Evolutionary conservation across 1,140 invertebrate genomes (phyloP).

Genomic region (Eupeodes corollae): DNA sequence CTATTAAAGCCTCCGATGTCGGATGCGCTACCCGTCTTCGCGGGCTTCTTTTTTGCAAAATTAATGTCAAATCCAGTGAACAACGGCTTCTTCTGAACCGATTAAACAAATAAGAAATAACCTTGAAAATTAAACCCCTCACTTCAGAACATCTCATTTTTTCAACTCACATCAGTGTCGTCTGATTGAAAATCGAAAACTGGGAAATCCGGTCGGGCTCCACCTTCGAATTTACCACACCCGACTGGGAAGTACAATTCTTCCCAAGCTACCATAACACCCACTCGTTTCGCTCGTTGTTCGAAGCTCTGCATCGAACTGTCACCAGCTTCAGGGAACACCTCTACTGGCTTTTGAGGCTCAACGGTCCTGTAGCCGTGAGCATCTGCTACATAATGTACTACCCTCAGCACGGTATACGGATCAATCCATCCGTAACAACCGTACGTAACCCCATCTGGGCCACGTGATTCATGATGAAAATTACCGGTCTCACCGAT

Average conservation of each 20-base stretch:
- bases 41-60: no score
- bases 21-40: no score
- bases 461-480: constrained; percentile 60
- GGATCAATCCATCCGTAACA: constrained; percentile 67
- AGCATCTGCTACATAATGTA: constrained; percentile 64
- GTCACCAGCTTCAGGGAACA: constrained; percentile 42
- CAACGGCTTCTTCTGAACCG: no score
- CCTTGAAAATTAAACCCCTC: no score
- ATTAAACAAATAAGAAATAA: no score
- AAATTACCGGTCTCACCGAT: constrained; percentile 59
- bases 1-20: no score
- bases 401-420: constrained; percentile 49
- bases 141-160: no score
- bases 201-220: constrained; percentile 25
- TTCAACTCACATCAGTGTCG: not conserved
- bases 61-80: no score
- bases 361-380: constrained; percentile 63
- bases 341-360: constrained; percentile 53
- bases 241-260: constrained; percentile 50
- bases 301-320: constrained; percentile 7
- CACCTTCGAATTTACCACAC: constrained; percentile 41
- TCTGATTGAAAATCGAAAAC: constrained; percentile 13
- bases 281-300: constrained; percentile 39
- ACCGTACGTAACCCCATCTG: constrained; percentile 64
- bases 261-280: constrained; percentile 45